These are phyloP conservation scores for Mycalesis mineus DNA, from an alignment of 2,888 invertebrate genomes.

Conservation along the genomic window DNA sequence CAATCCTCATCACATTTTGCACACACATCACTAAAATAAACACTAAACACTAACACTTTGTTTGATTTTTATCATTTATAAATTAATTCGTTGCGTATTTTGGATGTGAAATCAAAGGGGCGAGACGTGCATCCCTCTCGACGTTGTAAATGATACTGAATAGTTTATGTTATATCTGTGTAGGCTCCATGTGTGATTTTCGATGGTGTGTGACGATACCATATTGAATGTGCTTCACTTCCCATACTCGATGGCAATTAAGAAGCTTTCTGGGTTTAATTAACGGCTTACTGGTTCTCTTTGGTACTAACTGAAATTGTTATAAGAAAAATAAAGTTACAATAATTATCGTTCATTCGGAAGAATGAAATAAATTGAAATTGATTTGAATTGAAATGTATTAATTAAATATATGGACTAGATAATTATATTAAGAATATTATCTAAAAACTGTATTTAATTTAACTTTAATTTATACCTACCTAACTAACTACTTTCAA, in stretches of 20 bases:
- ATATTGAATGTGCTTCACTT: constrained; percentile 10
- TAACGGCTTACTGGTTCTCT: constrained; percentile 25
- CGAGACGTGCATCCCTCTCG: constrained; percentile 26
- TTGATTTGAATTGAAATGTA: no score
- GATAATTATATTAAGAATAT: no score
- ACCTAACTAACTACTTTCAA: no score
- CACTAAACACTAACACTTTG: constrained; percentile 27
- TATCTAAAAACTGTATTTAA: no score
- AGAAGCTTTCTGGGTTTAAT: constrained; percentile 33
- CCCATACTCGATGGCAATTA: constrained; percentile 24
- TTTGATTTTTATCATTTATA: constrained; percentile 20
- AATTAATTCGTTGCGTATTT: constrained; percentile 13
- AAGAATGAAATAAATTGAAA: no score
- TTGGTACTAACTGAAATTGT: neutral
- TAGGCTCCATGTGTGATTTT: constrained; percentile 23
- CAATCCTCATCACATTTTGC: constrained; percentile 45
- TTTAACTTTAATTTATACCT: no score
- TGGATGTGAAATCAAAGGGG: constrained; percentile 9
- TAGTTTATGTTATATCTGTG: constrained; percentile 17
- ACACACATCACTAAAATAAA: constrained; percentile 53
- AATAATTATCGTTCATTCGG: no score
- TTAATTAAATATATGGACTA: no score
- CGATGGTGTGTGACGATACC: constrained; percentile 14
- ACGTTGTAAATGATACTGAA: constrained; percentile 47
- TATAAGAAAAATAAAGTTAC: no score